phyloP scores from a whole-genome alignment of 2,113 vertebrate species.

The Petromus typicus region DNA sequence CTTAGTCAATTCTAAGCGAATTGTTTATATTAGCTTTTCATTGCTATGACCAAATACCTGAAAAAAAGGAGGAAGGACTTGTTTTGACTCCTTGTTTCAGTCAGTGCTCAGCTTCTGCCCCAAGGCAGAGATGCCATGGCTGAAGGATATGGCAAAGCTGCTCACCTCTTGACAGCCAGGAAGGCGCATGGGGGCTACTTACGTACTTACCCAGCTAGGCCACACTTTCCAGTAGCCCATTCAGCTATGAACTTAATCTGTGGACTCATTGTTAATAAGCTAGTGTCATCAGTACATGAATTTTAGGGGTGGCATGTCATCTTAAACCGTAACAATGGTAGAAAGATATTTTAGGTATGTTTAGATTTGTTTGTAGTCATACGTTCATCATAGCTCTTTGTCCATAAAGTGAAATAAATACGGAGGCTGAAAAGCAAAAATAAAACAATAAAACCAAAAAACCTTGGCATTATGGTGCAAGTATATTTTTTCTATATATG shows the following conservation, averaged over 20 bases:
- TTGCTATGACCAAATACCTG: background rate
- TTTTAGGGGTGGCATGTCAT: background rate
- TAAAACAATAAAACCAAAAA: background rate
- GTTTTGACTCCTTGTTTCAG: background rate
- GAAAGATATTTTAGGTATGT: slow-evolving; percentile 6
- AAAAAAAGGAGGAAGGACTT: background rate
- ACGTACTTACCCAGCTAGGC: background rate
- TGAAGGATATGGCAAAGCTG: background rate
- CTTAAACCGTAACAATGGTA: background rate
- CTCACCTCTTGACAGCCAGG: background rate
- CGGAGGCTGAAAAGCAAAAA: background rate
- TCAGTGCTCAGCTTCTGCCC: background rate
- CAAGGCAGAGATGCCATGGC: background rate
- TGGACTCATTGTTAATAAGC: background rate
- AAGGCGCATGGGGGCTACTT: background rate
- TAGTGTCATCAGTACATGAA: background rate
- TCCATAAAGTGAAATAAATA: slow-evolving; percentile 15
- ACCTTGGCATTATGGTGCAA: background rate
- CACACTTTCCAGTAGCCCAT: background rate
- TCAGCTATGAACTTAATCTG: background rate
- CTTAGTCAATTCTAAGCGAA: slow-evolving; percentile 20
- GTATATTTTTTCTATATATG: background rate
- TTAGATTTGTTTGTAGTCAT: background rate
- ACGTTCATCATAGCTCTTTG: background rate
- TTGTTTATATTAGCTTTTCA: background rate